Evolutionary conservation across 2,888 invertebrate species (phyloP).

Genomic region (Allygus modestus): DNA sequence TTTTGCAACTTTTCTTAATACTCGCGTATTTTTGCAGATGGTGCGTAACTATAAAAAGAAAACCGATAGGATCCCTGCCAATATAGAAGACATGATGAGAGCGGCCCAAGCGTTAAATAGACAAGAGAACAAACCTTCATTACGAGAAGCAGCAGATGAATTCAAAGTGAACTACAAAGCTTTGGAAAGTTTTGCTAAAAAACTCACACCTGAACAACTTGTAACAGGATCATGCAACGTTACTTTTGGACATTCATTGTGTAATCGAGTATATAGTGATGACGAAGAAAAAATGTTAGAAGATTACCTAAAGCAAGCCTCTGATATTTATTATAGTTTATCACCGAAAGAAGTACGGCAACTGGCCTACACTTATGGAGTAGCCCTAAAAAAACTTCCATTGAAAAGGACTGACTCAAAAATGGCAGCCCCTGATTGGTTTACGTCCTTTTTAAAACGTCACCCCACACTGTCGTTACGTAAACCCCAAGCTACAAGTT

Average conservation of each 20-base stretch:
- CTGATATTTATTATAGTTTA: conserved; percentile 59
- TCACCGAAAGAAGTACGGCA: conserved; percentile 65
- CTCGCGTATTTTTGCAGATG: conserved; percentile 22
- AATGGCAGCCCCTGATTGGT: conserved; percentile 61
- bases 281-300: conserved; percentile 6
- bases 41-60: background rate
- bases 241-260: conserved; percentile 20
- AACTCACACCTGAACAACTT: conserved; percentile 11
- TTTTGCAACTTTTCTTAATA: background rate
- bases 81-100: background rate
- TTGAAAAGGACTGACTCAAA: conserved; percentile 63
- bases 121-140: conserved; percentile 2
- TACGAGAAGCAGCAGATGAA: conserved; percentile 9
- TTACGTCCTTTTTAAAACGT: conserved; percentile 30
- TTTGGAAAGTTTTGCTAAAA: conserved; percentile 4
- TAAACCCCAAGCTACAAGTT: conserved; percentile 50
- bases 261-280: conserved; percentile 6
- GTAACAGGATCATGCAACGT: conserved; percentile 6
- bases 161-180: background rate
- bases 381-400: conserved; percentile 60
- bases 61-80: conserved; percentile 1
- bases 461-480: conserved; percentile 21
- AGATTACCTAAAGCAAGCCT: conserved; percentile 1
- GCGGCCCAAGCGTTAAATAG: background rate
- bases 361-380: conserved; percentile 66